Evolutionary conservation across 2,113 vertebrate genomes (phyloP), one percentile per base, ranked within the genome.

Genomic region (Dromaius novaehollandiae): DNA sequence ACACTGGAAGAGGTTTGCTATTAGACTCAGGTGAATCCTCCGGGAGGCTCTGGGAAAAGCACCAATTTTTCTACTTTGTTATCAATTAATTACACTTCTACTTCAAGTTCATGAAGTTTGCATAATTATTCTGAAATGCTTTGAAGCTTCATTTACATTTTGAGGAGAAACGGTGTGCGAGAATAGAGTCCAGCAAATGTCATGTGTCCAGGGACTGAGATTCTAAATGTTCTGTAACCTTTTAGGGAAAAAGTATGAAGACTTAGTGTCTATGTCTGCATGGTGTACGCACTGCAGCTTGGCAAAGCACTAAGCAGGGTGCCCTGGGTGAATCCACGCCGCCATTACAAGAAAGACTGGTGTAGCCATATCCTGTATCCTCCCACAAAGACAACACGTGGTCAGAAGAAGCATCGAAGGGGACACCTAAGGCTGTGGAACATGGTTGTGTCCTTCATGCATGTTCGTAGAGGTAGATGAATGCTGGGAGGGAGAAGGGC

Each of bases 31-130:
- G 77, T 70, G 95, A 97, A 88, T 88, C 92, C 64, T 93, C 34
- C 4, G 5, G 96, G 48, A 91, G 83, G 69, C 88, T 96, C 66
- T 95, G 88, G 82, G 88, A 97, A 96, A 79, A 73, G 40, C 36
- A 95, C 68, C 66, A 92, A 11, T 85, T 91, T 93, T 89, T 44
- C 16, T 38, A 86, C 51, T 94, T 96, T 65, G 21, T 63, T 83
- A 83, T 91, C 79, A 80, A 12, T 96, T 93, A 95, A 80, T 89
- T 96, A 63, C 18, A 68, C 42, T 68, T 87, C 88, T 65, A 32
- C 15, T 66, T 64, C 65, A 96, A 73, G 92, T 95, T 84, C 50
- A 68, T 60, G 65, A 78, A 73, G 69, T 64, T 90, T 77, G 36
- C 16, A 18, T 93, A 93, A 91, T 95, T 75, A 30, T 85, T 96